Evolutionary conservation across 1,140 invertebrate species (phyloP), one percentile per base, ranked within the genome.

Genomic region (Micrasema longulum): DNA sequence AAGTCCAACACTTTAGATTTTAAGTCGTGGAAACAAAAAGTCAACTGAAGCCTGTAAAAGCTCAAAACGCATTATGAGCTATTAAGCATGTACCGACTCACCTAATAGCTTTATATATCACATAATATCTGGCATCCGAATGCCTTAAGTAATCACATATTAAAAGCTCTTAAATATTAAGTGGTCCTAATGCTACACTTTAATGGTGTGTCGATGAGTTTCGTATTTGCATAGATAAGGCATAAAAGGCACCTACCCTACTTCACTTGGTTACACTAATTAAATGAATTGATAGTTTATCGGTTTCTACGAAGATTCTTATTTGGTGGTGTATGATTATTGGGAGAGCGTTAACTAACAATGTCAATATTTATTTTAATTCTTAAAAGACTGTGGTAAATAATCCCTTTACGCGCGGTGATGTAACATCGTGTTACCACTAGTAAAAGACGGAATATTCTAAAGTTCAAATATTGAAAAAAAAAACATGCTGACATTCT

Each of bases 161-260:
- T 50, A 63, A 63, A 53, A 52, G 69, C 60, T 62, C 35, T 53
- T 68, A 73, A 73, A 74, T 71, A 74, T 63, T 74, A 74, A 74
- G 73, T 74, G 73, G 69, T 64, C 57, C 57, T 73, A 74, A 74
- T 71, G 73, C 45, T 66, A 68, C 73, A 71, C 70, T 71, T 68
- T 71, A 74, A 71, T 62, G 55, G 36, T 68, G 43, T 69, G 57
- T 71, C 50, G 69, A 75, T 75, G 73, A 75, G 73, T 63, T 68
- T 52, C 63, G 45, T 75, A 75, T 75, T 75, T 75, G 69, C 73
- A 75, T 75, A 75, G 73, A 75, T 75, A 75, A 75, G 69, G 36
- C 67, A 38, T 69, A 52, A 60, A 69, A 71, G 69, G 63, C 26
- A 53, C 10, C n/a, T 36, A 7, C 31, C 26, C 35, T 57, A n/a